A percentile compares a stretch with the other conserved stretches of the same genome.
Evolutionary conservation across 2,888 invertebrate species (phyloP).

Genomic region (Caenorhabditis panamensis): DNA sequence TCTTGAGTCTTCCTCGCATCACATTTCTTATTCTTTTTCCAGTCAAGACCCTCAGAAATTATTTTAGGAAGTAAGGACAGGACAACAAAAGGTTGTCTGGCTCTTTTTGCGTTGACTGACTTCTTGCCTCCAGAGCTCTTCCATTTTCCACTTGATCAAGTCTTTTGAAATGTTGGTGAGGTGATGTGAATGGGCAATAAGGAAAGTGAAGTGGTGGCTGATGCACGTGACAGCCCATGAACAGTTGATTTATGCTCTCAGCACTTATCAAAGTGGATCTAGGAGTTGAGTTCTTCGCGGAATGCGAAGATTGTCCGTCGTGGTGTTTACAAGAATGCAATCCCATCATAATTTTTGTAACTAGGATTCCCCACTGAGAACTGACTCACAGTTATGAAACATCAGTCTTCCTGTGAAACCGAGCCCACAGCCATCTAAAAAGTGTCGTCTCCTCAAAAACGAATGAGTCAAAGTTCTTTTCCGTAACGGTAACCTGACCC

Average conservation of each 20-base stretch:
- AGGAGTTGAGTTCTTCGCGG: too few species aligned
- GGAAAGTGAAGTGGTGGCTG: slow-evolving; percentile 10
- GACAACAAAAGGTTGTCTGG: slow-evolving; percentile 13
- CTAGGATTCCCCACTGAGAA: too few species aligned
- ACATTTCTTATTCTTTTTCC: slow-evolving; percentile 29
- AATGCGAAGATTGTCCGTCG: too few species aligned
- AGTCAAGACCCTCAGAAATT: not conserved
- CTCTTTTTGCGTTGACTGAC: not conserved
- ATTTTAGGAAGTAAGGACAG: not conserved
- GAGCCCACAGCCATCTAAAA: not conserved
- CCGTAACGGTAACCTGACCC: slow-evolving; percentile 18
- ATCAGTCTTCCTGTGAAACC: not conserved
- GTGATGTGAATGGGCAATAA: slow-evolving; percentile 36
- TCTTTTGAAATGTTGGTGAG: slow-evolving; percentile 17
- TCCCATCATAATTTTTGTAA: too few species aligned
- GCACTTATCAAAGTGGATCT: not conserved
- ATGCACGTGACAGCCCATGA: slow-evolving; percentile 10
- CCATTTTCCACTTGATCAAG: slow-evolving; percentile 46
- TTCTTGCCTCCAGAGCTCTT: slow-evolving; percentile 22
- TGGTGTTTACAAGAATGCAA: too few species aligned
- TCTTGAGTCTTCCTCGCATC: slow-evolving; percentile 16
- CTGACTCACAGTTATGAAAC: not conserved
- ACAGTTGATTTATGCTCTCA: slow-evolving; percentile 3
- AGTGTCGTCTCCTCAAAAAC: too few species aligned
- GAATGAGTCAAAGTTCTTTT: slow-evolving; percentile 32